Evolutionary conservation across 2,797 vertebrate genomes (phyloP).

Genomic region (Silurus lanzhouensis): DNA sequence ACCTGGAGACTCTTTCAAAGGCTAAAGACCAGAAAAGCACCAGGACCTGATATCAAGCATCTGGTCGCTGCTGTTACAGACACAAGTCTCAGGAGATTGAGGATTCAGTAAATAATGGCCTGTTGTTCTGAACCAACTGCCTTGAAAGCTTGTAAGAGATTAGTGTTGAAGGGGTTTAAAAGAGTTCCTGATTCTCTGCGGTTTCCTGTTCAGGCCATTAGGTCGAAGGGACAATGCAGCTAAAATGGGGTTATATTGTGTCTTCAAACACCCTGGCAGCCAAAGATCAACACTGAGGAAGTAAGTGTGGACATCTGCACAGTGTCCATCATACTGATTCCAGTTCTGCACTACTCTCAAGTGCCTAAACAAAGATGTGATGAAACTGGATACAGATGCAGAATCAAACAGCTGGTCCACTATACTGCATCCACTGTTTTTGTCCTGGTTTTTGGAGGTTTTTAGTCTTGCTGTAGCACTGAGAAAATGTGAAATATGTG

Average conservation of each 20-base stretch:
- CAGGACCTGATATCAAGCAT: neutral
- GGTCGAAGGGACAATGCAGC: neutral
- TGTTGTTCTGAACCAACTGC: neutral
- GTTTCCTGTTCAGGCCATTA: neutral
- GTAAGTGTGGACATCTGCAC: neutral
- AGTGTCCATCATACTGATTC: neutral
- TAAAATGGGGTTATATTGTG: neutral
- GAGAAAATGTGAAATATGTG: neutral
- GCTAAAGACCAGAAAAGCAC: neutral
- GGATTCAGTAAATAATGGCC: neutral
- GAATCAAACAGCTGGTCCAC: neutral
- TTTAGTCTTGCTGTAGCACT: neutral
- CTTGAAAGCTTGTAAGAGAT: conserved; percentile 1
- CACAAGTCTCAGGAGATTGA: conserved; percentile 3
- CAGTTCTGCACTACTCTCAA: neutral
- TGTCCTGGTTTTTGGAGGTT: neutral
- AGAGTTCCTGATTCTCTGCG: neutral
- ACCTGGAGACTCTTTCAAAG: neutral
- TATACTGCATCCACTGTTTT: neutral
- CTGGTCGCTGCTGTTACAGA: neutral
- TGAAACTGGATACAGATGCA: neutral
- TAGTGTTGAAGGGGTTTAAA: neutral
- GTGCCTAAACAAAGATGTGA: neutral
- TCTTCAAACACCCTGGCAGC: neutral
- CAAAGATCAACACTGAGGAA: neutral